Base-by-base conservation (phyloP, 2,888 invertebrate species). In the Pediacus dermestoides region DNA sequence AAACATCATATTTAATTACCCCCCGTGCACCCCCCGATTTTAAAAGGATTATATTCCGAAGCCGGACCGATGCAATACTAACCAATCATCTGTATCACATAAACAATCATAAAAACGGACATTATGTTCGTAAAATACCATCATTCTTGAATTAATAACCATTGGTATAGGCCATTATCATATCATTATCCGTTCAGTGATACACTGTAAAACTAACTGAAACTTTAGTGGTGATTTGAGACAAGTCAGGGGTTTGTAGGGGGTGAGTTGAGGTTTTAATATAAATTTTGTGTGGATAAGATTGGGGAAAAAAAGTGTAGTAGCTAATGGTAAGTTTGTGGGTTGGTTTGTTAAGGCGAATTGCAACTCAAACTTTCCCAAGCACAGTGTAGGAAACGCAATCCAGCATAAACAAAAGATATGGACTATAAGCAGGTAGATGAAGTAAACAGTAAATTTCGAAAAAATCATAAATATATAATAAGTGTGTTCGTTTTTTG, bases 31-130 rank as follows among this genome's bases (percentile, higher is more conserved):
- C n/a, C 14, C 11, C 28, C 14, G 4, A 13, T 13, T 31, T 10
- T 30, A 48, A 49, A 44, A 47, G 52, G 55, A 53, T 54, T 53
- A 49, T 50, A 48, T 53, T 55, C 54, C 53, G 44, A 42, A 43
- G 47, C 37, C 42, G 34, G 45, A 30, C 37, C 48, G 46, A 32
- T 47, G 59, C 59, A 57, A 67, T 68, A 64, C 59, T 66, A 68
- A 70, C 68, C 69, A 68, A 70, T 70, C 69, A 70, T 68, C 58
- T 66, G 64, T 63, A 68, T 60, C 68, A 55, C 68, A 70, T 70
- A 70, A 70, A 70, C 60, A 68, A 68, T 62, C 67, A 68, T 68
- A 70, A 68, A 68, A 67, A 60, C 61, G 53, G 65, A 67, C 68
- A 52, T 67, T 65, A 67, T 65, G 59, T 59, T 53, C 67, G 61